Evolutionary conservation across 2,797 vertebrate species (phyloP).

Genomic region (Phrynocephalus guinanensis): DNA sequence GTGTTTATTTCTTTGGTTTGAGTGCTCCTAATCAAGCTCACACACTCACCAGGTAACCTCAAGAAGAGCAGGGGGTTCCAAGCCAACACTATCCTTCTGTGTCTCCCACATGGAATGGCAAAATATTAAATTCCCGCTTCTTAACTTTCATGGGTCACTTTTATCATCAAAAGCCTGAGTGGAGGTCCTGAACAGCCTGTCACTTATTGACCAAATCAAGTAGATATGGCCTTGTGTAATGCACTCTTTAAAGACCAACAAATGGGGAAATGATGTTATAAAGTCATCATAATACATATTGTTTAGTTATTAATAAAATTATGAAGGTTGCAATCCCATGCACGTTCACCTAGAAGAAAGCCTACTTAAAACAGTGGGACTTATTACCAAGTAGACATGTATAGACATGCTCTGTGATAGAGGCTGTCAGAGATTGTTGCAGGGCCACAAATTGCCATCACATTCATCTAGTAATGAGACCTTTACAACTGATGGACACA

Average conservation of each 20-base stretch:
- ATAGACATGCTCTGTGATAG: background rate
- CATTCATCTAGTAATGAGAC: background rate
- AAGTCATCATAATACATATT: background rate
- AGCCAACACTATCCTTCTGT: background rate
- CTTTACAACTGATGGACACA: background rate
- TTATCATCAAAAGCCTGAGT: background rate
- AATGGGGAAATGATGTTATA: background rate
- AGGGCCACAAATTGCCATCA: background rate
- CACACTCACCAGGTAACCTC: background rate
- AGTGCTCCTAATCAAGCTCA: background rate
- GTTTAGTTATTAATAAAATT: background rate
- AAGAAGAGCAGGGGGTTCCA: background rate
- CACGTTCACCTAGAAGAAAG: background rate
- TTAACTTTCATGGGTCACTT: background rate
- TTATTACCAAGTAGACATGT: background rate
- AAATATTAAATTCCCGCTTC: background rate
- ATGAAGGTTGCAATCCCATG: background rate
- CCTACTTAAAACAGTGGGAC: background rate
- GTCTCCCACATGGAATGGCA: background rate
- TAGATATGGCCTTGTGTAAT: background rate
- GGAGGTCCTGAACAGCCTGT: background rate
- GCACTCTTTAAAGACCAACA: background rate
- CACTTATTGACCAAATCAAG: background rate
- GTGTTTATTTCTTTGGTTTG: background rate
- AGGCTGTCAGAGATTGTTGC: background rate